These are phyloP conservation scores for Hyperoplus immaculatus DNA, from an alignment of 2,797 vertebrate species.

Conservation along the genomic window DNA sequence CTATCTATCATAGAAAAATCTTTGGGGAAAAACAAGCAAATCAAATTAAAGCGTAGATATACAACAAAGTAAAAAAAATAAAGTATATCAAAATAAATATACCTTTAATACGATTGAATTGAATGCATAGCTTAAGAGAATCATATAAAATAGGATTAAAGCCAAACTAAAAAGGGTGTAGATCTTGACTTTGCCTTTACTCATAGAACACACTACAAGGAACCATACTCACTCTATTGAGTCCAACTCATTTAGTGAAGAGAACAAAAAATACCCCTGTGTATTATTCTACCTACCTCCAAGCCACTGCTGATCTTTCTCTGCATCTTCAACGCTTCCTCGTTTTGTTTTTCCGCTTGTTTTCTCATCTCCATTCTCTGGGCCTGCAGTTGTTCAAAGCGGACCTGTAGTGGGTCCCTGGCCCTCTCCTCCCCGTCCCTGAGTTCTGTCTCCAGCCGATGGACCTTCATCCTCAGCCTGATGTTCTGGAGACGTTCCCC, in stretches of 20 bases:
- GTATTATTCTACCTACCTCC: constrained; percentile 56
- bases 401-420: constrained; percentile 69
- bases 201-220: no score
- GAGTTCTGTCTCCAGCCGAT: constrained; percentile 72
- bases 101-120: no score
- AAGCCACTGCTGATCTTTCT: constrained; percentile 76
- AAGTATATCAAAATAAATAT: no score
- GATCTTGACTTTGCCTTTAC: no score
- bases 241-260: neutral
- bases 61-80: no score
- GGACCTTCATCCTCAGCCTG: constrained; percentile 78
- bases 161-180: no score
- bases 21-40: no score
- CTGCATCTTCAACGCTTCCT: constrained; percentile 82
- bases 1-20: no score
- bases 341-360: constrained; percentile 53
- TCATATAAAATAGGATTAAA: no score
- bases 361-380: constrained; percentile 80
- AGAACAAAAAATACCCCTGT: neutral
- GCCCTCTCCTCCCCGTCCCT: constrained; percentile 59
- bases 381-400: constrained; percentile 84
- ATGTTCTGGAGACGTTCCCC: constrained; percentile 79
- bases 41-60: no score
- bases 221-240: neutral
- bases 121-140: no score